Conservation (phyloP, 1,140 invertebrate species). For the Dolichoris vasculosae region DNA sequence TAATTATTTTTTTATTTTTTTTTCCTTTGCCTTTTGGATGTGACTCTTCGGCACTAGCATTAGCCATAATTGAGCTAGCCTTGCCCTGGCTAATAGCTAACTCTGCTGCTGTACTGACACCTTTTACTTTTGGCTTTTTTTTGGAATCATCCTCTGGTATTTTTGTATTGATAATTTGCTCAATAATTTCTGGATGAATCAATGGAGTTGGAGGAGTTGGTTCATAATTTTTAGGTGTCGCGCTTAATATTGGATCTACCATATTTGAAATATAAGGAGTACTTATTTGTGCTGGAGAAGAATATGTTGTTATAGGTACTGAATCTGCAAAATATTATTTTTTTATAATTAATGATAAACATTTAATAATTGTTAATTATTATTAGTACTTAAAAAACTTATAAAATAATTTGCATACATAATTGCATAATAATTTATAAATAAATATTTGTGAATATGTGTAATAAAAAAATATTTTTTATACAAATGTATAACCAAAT, state of each 20-base stretch:
- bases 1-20: constrained; percentile 85
- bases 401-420: no score
- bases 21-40: constrained; percentile 80
- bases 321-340: constrained; percentile 60
- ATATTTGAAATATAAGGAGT: constrained; percentile 68
- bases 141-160: constrained; percentile 80
- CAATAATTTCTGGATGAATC: constrained; percentile 71
- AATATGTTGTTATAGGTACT: constrained; percentile 70
- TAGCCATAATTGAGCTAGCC: constrained; percentile 74
- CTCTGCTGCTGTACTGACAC: constrained; percentile 74
- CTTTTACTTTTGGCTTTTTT: constrained; percentile 80
- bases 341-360: constrained; percentile 35
- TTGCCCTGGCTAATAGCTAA: constrained; percentile 73
- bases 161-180: constrained; percentile 77
- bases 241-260: constrained; percentile 67
- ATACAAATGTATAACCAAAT: not conserved
- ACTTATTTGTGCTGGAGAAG: constrained; percentile 70
- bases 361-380: not conserved
- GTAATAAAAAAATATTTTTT: not conserved
- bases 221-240: constrained; percentile 69
- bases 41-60: constrained; percentile 78
- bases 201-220: constrained; percentile 62
- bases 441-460: no score
- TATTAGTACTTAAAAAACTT: no score
- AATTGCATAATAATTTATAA: not conserved